phyloP scores from a whole-genome alignment of 2,888 invertebrate species.

The Oscheius sp. region DNA sequence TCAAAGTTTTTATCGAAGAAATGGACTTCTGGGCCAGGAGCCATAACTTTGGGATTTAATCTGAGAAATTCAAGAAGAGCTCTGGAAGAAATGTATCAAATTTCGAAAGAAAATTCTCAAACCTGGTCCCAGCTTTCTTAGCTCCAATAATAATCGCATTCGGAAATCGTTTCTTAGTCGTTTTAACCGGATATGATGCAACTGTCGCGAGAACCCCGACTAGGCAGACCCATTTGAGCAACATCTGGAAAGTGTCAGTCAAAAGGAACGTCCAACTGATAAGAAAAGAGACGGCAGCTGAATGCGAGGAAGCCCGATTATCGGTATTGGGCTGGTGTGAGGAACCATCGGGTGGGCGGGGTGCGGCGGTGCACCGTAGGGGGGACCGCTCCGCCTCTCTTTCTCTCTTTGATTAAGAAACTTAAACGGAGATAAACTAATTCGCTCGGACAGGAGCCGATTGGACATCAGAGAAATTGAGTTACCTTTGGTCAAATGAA shows the following conservation, averaged over 20 bases:
- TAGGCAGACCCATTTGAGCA: constrained; percentile 18
- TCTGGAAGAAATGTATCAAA: constrained; percentile 71
- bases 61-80: constrained; percentile 90
- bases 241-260: background rate
- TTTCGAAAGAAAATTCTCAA: background rate
- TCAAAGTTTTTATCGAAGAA: constrained; percentile 95
- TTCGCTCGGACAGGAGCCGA: no score
- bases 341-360: constrained; percentile 25
- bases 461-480: no score
- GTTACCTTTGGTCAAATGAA: no score
- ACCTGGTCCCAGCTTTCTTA: constrained; percentile 82
- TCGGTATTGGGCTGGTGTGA: constrained; percentile 23
- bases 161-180: constrained; percentile 75
- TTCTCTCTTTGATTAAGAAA: constrained; percentile 7
- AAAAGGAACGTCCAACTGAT: constrained; percentile 9
- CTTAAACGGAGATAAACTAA: no score
- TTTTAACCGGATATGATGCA: constrained; percentile 15
- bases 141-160: constrained; percentile 93
- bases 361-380: constrained; percentile 21
- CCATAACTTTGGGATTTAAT: constrained; percentile 83
- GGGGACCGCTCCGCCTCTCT: constrained; percentile 22
- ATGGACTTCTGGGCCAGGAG: constrained; percentile 92
- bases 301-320: constrained; percentile 20
- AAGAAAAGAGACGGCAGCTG: constrained; percentile 12
- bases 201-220: constrained; percentile 6